Percentiles rank a stretch among this genome's conserved stretches.
phyloP scores from a whole-genome alignment of 2,888 invertebrate genomes.

The Xestia sexstrigata region DNA sequence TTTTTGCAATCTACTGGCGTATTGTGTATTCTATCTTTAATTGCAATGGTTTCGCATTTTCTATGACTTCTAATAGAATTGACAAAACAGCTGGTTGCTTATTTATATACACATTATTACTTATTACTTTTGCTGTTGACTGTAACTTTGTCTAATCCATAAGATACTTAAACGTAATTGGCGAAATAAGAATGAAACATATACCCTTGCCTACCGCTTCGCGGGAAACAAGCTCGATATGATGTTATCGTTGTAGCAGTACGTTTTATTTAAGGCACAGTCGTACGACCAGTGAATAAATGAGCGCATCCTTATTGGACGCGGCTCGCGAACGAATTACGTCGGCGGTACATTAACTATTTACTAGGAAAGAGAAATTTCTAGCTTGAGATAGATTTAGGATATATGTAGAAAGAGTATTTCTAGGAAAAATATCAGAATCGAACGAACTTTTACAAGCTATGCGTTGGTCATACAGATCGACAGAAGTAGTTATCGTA shows the following conservation, averaged over 20 bases:
- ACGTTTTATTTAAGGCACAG: conserved; percentile 4
- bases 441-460: no score
- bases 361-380: conserved; percentile 9
- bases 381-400: neutral
- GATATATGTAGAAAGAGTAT: no score
- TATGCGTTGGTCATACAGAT: neutral
- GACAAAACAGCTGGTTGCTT: neutral
- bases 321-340: conserved; percentile 32
- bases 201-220: neutral
- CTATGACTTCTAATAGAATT: neutral
- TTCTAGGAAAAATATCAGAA: neutral
- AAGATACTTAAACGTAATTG: neutral
- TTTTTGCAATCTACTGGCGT: neutral
- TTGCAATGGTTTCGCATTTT: neutral
- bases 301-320: conserved; percentile 29
- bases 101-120: neutral
- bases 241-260: neutral
- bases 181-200: neutral
- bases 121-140: neutral
- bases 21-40: neutral
- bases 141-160: neutral
- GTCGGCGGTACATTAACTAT: conserved; percentile 24
- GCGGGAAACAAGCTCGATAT: neutral
- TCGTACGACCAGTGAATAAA: conserved; percentile 25
- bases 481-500: neutral